These are phyloP conservation scores for Bolinopsis microptera DNA, from an alignment of 37 sponge, comb jelly and placozoan genomes.

Conservation along the genomic window DNA sequence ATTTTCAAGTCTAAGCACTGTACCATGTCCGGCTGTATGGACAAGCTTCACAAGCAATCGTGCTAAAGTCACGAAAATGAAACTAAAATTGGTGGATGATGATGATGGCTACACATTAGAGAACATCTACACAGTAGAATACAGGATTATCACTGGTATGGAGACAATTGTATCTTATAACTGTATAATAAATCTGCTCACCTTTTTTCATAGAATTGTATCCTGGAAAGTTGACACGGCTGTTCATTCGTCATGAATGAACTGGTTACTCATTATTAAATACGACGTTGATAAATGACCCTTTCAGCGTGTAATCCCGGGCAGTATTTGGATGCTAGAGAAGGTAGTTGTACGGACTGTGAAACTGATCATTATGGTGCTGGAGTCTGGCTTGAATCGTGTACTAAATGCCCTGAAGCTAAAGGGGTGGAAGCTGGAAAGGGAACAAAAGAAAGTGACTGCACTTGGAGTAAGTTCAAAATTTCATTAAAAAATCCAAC, in stretches of 20 bases:
- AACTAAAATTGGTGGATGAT: not conserved
- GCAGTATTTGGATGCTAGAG: not conserved
- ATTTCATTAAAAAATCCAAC: no score
- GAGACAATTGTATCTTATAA: no score
- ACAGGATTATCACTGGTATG: not conserved
- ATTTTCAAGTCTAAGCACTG: not conserved
- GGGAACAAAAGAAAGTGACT: not conserved
- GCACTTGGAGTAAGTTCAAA: not conserved
- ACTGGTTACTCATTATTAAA: no score
- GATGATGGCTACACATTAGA: not conserved
- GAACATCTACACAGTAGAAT: not conserved
- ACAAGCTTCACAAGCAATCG: not conserved
- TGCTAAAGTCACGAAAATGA: not conserved
- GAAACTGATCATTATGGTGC: not conserved
- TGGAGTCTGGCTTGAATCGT: not conserved
- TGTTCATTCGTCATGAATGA: no score
- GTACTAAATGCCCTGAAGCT: not conserved
- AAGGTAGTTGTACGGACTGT: not conserved
- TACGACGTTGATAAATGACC: no score
- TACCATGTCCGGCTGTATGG: not conserved
- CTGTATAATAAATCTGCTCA: no score
- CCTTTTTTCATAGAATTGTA: no score
- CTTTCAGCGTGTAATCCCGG: not conserved
- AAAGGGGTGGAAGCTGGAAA: not conserved
- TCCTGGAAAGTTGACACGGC: no score